Evolutionary conservation across 1,140 invertebrate species (phyloP).

Genomic region (Neodiprion fabricii): DNA sequence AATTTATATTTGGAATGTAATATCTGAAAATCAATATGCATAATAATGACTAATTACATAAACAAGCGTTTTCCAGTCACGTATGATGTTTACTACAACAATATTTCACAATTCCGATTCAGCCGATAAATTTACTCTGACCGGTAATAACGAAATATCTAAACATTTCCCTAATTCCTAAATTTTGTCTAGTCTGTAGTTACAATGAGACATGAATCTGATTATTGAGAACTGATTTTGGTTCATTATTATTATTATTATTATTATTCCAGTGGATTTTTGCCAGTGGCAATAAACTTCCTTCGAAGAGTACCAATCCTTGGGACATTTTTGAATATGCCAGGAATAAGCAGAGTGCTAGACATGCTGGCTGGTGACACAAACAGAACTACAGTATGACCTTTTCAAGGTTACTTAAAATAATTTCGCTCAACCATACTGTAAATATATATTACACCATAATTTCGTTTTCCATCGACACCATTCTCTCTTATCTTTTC

Average conservation of each 20-base stretch:
- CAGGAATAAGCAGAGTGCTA: constrained; percentile 71
- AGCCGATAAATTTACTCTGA: too few species aligned
- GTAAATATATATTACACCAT: constrained; percentile 1
- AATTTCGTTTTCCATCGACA: not conserved
- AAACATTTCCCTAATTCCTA: too few species aligned
- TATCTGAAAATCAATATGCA: too few species aligned
- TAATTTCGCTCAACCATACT: not conserved
- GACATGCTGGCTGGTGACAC: constrained; percentile 69
- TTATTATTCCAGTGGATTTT: constrained; percentile 74
- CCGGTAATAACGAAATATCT: too few species aligned
- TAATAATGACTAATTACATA: too few species aligned
- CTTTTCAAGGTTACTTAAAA: constrained; percentile 23
- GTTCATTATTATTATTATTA: constrained; percentile 17
- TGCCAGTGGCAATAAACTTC: constrained; percentile 90
- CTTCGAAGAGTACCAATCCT: constrained; percentile 79
- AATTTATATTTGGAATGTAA: too few species aligned
- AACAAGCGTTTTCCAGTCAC: too few species aligned
- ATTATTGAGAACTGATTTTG: not conserved
- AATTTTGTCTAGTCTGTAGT: too few species aligned
- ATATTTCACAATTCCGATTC: too few species aligned
- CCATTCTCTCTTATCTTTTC: not conserved
- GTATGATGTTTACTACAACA: too few species aligned
- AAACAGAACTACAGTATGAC: constrained; percentile 69
- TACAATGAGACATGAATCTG: too few species aligned
- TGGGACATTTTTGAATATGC: constrained; percentile 76